Evolutionary conservation across 64 coral and sea anemone species (phyloP).

Genomic region (Pocillopora verrucosa): DNA sequence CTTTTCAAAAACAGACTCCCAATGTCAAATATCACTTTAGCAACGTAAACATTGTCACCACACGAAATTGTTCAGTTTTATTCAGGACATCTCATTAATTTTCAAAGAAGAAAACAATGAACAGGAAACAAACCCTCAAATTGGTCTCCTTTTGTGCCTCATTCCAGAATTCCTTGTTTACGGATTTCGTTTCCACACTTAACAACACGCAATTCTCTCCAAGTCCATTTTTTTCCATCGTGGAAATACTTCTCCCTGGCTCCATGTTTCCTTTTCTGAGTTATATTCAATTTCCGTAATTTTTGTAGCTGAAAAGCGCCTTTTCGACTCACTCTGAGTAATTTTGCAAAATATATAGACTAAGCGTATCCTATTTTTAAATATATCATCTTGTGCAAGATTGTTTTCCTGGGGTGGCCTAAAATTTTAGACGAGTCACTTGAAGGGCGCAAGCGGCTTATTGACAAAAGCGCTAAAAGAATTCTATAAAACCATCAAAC

Average conservation of each 20-base stretch:
- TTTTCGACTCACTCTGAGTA: not conserved
- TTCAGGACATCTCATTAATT: conserved; percentile 53
- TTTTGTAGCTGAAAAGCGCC: not conserved
- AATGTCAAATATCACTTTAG: conserved; percentile 53
- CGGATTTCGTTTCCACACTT: conserved; percentile 24
- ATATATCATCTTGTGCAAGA: not conserved
- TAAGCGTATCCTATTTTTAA: not conserved
- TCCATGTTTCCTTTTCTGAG: too few species aligned
- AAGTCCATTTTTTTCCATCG: not conserved
- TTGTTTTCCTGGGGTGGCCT: conserved; percentile 5
- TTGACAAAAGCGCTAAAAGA: conserved; percentile 26
- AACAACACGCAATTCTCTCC: conserved; percentile 11
- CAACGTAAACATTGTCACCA: conserved; percentile 35
- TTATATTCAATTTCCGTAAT: too few species aligned
- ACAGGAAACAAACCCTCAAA: conserved; percentile 40
- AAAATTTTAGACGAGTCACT: not conserved
- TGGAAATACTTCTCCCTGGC: not conserved
- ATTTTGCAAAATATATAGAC: not conserved
- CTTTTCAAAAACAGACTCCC: conserved; percentile 33
- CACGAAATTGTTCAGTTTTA: conserved; percentile 16
- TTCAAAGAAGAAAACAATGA: conserved; percentile 42
- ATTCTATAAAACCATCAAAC: conserved; percentile 25
- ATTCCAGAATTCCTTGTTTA: conserved; percentile 8
- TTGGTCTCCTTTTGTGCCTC: not conserved
- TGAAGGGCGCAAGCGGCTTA: conserved; percentile 8